Conservation (phyloP, 2,888 invertebrate genomes). For the Amphipoea oculea region DNA sequence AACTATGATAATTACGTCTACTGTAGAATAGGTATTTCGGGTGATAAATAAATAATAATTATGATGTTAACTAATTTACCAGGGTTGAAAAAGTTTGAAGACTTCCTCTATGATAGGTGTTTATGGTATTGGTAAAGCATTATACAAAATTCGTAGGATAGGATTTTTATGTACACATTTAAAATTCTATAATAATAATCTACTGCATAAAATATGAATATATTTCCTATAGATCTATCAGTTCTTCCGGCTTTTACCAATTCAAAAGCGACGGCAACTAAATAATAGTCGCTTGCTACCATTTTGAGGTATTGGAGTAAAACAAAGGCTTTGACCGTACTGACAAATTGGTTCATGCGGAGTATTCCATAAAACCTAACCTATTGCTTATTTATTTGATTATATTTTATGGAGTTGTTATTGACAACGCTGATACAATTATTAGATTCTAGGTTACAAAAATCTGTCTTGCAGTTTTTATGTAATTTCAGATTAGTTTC, state of each 20-base stretch:
- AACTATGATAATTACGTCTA: slow-evolving; percentile 46
- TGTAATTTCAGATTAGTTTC: neutral
- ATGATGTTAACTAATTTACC: slow-evolving; percentile 16
- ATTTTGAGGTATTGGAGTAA: neutral
- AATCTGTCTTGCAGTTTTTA: neutral
- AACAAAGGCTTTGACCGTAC: slow-evolving; percentile 3
- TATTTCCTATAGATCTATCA: slow-evolving; percentile 2
- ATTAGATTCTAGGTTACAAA: neutral
- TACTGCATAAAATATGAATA: slow-evolving; percentile 9
- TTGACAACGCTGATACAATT: neutral
- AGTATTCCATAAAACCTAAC: neutral
- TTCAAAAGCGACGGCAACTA: neutral
- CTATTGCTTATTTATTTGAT: neutral
- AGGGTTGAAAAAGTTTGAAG: slow-evolving; percentile 17
- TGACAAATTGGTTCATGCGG: neutral
- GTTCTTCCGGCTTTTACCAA: neutral
- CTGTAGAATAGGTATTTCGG: slow-evolving; percentile 25
- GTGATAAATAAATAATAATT: slow-evolving; percentile 32
- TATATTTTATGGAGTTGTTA: neutral
- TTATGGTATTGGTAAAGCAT: slow-evolving; percentile 32
- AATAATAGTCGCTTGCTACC: neutral
- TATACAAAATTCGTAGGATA: slow-evolving; percentile 35
- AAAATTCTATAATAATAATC: slow-evolving; percentile 5
- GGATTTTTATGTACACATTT: slow-evolving; percentile 30
- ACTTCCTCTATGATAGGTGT: slow-evolving; percentile 16